These are phyloP conservation scores for Papilio aristodemus DNA, from an alignment of 1,140 invertebrate species.

Conservation along the genomic window DNA sequence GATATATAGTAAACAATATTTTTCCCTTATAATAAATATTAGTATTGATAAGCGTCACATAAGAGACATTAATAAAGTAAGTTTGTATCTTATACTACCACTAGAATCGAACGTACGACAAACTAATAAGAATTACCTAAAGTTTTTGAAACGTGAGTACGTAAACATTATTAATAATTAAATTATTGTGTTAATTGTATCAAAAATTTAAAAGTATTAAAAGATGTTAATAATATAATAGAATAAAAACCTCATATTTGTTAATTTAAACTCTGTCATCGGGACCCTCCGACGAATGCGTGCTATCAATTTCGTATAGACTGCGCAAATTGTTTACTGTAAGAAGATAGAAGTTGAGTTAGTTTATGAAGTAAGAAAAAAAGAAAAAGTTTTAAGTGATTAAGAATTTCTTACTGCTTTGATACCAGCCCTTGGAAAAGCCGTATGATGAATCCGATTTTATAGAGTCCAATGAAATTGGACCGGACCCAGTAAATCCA, in stretches of 20 bases:
- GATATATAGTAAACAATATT: no score
- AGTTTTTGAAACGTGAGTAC: no score
- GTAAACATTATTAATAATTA: no score
- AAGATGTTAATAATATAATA: no score
- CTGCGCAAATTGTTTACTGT: conserved; percentile 81
- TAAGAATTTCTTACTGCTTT: conserved; percentile 77
- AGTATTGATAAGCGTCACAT: no score
- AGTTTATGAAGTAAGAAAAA: conserved; percentile 12
- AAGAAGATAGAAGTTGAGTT: conserved; percentile 52
- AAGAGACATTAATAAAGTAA: no score
- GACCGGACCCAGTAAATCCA: conserved; percentile 61
- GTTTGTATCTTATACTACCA: no score
- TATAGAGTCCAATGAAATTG: conserved; percentile 49
- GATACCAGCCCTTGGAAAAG: conserved; percentile 77
- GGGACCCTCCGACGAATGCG: conserved; percentile 46
- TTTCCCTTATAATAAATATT: no score
- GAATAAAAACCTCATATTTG: conserved; percentile 50
- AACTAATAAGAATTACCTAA: no score
- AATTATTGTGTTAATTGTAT: no score
- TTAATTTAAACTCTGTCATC: conserved; percentile 47
- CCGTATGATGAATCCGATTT: conserved; percentile 68
- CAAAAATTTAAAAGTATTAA: no score
- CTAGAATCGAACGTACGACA: no score
- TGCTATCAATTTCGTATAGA: conserved; percentile 44
- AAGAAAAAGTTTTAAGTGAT: background rate